phyloP scores from a whole-genome alignment of 1,140 invertebrate species.

The Camponotus floridanus region DNA sequence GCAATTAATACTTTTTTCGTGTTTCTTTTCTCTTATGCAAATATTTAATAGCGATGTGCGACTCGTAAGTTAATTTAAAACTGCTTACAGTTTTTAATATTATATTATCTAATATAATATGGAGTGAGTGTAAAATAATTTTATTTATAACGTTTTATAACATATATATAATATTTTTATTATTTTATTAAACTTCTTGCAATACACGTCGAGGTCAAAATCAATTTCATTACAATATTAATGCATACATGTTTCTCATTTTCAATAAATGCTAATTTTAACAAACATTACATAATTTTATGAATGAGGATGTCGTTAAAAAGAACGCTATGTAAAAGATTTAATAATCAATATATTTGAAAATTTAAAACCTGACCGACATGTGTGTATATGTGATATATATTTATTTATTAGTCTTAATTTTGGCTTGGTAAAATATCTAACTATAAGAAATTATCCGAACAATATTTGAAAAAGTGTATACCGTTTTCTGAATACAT shows the following conservation, averaged over 20 bases:
- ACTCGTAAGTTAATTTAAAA: not conserved
- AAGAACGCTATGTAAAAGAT: not conserved
- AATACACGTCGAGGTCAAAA: not conserved
- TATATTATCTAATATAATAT: not conserved
- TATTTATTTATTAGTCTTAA: not conserved
- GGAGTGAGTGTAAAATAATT: not conserved
- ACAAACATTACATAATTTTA: constrained; percentile 7
- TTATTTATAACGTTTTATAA: not conserved
- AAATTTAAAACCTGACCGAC: not conserved
- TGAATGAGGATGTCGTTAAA: not conserved
- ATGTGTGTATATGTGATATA: not conserved
- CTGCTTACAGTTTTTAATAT: not conserved
- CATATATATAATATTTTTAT: not conserved
- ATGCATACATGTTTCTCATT: not conserved
- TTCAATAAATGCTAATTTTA: not conserved
- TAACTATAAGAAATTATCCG: not conserved
- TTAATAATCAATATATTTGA: not conserved
- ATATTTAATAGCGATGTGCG: not conserved
- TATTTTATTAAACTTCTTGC: constrained; percentile 19
- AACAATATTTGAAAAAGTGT: not conserved
- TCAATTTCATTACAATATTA: not conserved
- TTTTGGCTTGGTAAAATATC: not conserved
- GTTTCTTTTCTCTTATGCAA: not conserved
- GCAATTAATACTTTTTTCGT: not conserved
- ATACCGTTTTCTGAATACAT: not conserved